Evolutionary conservation across 1,140 invertebrate species (phyloP).

Genomic region (Eurosta solidaginis): DNA sequence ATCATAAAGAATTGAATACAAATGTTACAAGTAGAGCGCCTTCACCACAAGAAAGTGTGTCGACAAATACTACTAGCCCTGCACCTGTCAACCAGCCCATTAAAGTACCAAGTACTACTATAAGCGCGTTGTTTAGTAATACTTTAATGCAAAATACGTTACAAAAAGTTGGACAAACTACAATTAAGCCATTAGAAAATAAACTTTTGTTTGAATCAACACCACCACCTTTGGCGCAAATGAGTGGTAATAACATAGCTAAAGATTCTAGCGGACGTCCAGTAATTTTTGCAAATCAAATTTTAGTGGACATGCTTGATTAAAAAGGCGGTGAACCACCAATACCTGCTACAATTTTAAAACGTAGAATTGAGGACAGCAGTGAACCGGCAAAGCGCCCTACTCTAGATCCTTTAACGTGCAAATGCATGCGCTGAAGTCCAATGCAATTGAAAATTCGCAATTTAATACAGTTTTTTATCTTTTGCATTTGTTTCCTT

Average conservation of each 20-base stretch:
- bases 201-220: slow-evolving; percentile 51
- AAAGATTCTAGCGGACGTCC: slow-evolving; percentile 60
- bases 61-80: slow-evolving; percentile 62
- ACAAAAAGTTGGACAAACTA: slow-evolving; percentile 57
- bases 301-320: slow-evolving; percentile 71
- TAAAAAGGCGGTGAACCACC: slow-evolving; percentile 58
- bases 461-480: too few relatives aligned
- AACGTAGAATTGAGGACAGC: slow-evolving; percentile 65
- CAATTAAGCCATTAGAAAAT: slow-evolving; percentile 53
- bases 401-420: slow-evolving; percentile 45
- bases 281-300: slow-evolving; percentile 52
- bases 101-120: slow-evolving; percentile 52
- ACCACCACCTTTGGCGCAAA: slow-evolving; percentile 63
- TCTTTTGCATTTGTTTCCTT: too few relatives aligned
- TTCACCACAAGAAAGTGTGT: slow-evolving; percentile 61
- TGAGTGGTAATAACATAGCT: slow-evolving; percentile 55
- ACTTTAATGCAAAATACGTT: slow-evolving; percentile 57
- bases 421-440: too few relatives aligned
- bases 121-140: slow-evolving; percentile 61
- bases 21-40: slow-evolving; percentile 53
- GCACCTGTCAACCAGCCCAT: slow-evolving; percentile 44
- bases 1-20: slow-evolving; percentile 59
- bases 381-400: slow-evolving; percentile 58
- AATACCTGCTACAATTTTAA: slow-evolving; percentile 35
- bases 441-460: too few relatives aligned